Conservation (phyloP, 2,888 invertebrate genomes). For the Pachymerium ferrugineum region DNA sequence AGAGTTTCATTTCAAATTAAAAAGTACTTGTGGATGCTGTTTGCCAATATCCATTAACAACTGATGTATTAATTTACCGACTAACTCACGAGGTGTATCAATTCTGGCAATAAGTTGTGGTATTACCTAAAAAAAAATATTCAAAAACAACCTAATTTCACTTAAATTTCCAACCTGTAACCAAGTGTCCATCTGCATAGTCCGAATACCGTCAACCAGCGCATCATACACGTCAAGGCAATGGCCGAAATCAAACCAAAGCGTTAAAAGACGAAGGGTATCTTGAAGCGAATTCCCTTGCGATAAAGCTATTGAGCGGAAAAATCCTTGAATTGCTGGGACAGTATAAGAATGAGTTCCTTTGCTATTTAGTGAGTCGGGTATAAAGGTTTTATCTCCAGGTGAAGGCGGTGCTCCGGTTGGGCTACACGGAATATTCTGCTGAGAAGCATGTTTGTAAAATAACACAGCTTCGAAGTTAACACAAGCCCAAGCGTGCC, state of each 20-base stretch:
- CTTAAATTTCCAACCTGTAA: slow-evolving; percentile 59
- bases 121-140: slow-evolving; percentile 61
- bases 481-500: slow-evolving; percentile 98
- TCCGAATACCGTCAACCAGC: slow-evolving; percentile 80
- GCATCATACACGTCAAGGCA: slow-evolving; percentile 90
- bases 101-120: slow-evolving; percentile 97
- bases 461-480: slow-evolving; percentile 88
- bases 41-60: slow-evolving; percentile 94
- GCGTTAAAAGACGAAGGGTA: slow-evolving; percentile 83
- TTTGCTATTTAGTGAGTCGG: slow-evolving; percentile 29
- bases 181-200: slow-evolving; percentile 97
- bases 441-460: slow-evolving; percentile 51
- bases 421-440: slow-evolving; percentile 27
- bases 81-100: slow-evolving; percentile 82
- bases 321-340: slow-evolving; percentile 91
- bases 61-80: slow-evolving; percentile 85
- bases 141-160: neutral
- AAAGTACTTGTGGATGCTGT: slow-evolving; percentile 75
- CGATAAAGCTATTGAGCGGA: slow-evolving; percentile 87
- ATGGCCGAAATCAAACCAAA: slow-evolving; percentile 98
- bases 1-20: neutral
- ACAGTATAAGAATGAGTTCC: slow-evolving; percentile 63
- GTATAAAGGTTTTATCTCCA: slow-evolving; percentile 30
- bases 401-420: neutral
- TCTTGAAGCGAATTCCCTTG: slow-evolving; percentile 88